Conservation (phyloP, 2,888 invertebrate genomes). For the Apamea monoglypha region DNA sequence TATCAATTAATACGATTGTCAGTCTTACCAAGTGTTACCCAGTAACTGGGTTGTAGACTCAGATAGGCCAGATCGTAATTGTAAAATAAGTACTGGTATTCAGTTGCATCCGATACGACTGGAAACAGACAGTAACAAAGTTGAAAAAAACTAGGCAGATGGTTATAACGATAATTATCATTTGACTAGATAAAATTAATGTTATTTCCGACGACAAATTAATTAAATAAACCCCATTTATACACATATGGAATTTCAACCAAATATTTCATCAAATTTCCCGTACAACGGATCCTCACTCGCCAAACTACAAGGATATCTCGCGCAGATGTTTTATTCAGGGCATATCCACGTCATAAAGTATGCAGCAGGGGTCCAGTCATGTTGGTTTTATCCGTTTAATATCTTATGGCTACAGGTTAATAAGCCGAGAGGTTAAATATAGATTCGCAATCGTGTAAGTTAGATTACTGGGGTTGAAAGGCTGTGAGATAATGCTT, state of each 20-base stretch:
- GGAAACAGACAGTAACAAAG: neutral
- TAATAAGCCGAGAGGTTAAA: slow-evolving; percentile 47
- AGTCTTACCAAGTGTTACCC: neutral
- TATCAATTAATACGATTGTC: neutral
- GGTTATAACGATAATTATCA: neutral
- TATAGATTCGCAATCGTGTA: slow-evolving; percentile 35
- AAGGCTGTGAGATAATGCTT: slow-evolving; percentile 6
- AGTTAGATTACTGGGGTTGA: slow-evolving; percentile 1
- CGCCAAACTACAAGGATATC: slow-evolving; percentile 60
- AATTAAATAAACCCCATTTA: neutral
- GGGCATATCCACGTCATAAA: slow-evolving; percentile 70
- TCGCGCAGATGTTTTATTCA: slow-evolving; percentile 72
- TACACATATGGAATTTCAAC: neutral
- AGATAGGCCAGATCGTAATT: too few species aligned
- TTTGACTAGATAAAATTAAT: neutral
- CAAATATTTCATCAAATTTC: slow-evolving; percentile 35
- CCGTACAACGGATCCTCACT: slow-evolving; percentile 40
- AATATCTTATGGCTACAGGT: slow-evolving; percentile 68
- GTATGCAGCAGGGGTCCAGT: slow-evolving; percentile 69
- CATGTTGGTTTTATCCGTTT: slow-evolving; percentile 72
- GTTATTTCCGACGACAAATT: neutral
- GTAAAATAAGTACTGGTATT: neutral
- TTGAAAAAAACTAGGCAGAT: neutral
- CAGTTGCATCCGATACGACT: too few species aligned
- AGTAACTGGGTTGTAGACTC: neutral